phyloP scores from a whole-genome alignment of 2,113 vertebrate genomes.

The Calypte anna region DNA sequence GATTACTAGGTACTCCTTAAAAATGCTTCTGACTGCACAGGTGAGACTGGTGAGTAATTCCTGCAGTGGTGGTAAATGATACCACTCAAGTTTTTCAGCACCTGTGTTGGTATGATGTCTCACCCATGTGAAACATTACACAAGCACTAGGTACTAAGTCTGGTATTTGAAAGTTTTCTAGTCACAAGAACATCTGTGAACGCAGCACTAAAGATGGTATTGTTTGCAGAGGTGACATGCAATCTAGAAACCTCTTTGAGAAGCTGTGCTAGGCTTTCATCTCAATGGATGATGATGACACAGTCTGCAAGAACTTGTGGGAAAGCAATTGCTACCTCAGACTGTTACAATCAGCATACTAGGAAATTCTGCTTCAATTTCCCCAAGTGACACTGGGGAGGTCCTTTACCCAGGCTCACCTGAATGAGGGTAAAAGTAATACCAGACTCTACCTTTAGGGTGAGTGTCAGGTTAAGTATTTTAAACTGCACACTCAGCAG shows the following conservation, averaged over 20 bases:
- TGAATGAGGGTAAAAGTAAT: background rate
- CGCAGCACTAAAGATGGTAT: background rate
- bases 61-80: background rate
- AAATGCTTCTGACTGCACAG: background rate
- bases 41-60: background rate
- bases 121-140: background rate
- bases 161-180: background rate
- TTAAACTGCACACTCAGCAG: background rate
- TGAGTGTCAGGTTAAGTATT: background rate
- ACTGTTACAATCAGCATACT: background rate
- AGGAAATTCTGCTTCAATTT: background rate
- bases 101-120: background rate
- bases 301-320: background rate
- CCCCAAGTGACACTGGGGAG: background rate
- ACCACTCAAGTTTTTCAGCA: background rate
- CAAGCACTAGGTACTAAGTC: background rate
- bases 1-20: background rate
- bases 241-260: background rate
- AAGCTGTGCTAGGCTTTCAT: background rate
- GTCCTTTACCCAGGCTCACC: background rate
- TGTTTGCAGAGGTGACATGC: background rate
- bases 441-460: background rate
- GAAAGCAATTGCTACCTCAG: background rate
- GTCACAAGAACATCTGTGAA: background rate
- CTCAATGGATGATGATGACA: background rate